Conservation (phyloP, 2,113 vertebrate genomes). For the Microcebus jonahi region DNA sequence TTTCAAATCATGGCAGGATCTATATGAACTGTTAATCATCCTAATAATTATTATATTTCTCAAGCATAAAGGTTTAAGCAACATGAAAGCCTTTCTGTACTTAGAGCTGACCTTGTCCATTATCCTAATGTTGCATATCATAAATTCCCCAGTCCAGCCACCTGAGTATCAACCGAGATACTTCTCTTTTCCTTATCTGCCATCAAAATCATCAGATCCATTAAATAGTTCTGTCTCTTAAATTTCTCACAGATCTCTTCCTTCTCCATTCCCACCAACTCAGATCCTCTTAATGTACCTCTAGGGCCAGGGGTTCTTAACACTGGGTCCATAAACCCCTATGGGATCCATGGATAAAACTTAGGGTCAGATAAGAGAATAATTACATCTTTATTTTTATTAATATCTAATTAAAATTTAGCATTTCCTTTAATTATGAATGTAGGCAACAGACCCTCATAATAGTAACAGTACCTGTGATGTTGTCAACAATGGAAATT, state of each 20-base stretch:
- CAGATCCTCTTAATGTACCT: neutral
- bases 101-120: neutral
- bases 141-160: neutral
- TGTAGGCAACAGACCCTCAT: neutral
- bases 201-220: neutral
- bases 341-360: neutral
- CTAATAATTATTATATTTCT: slow-evolving; percentile 19
- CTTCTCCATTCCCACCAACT: neutral
- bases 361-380: neutral
- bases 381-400: slow-evolving; percentile 22
- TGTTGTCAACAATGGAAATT: slow-evolving; percentile 9
- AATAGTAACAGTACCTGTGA: neutral
- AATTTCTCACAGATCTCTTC: neutral
- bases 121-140: neutral
- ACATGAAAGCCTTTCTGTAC: slow-evolving; percentile 41
- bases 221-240: neutral
- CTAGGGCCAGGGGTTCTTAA: neutral
- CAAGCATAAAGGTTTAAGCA: slow-evolving; percentile 33
- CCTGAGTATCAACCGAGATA: neutral
- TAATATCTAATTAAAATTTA: slow-evolving; percentile 37
- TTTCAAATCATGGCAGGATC: neutral
- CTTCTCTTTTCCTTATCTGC: neutral
- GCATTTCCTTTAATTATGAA: neutral
- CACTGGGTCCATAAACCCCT: neutral
- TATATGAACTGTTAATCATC: neutral